Conservation (phyloP, 1,140 invertebrate genomes). For the Sitobion miscanthi region DNA sequence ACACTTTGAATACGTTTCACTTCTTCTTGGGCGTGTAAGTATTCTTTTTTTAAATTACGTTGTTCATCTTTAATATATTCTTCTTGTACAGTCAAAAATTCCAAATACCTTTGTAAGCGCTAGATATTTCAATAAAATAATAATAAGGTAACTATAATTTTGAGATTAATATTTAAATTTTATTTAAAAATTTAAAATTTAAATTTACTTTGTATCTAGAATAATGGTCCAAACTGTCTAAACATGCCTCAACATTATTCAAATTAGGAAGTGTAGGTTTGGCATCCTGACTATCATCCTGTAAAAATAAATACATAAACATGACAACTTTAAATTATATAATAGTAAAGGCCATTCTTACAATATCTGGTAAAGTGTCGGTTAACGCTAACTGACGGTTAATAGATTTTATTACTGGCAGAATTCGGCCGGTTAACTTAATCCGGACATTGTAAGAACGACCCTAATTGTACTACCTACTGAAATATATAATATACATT, state of each 20-base stretch:
- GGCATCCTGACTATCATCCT: constrained; percentile 68
- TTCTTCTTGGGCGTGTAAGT: constrained; percentile 96
- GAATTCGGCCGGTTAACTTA: too few relatives aligned
- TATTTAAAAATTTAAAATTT: constrained; percentile 90
- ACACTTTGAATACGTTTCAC: constrained; percentile 98
- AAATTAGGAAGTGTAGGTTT: constrained; percentile 65
- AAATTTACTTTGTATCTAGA: constrained; percentile 71
- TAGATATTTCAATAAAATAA: constrained; percentile 63
- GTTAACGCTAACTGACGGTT: too few relatives aligned
- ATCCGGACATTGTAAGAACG: too few relatives aligned
- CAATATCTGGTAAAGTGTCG: too few relatives aligned
- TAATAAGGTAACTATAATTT: neutral
- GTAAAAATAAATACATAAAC: neutral
- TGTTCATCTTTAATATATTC: constrained; percentile 99
- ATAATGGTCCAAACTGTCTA: constrained; percentile 61
- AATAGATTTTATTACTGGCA: too few relatives aligned
- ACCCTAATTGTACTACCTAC: too few relatives aligned
- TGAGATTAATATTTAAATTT: constrained; percentile 82
- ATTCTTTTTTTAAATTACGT: constrained; percentile 96
- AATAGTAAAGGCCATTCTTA: neutral
- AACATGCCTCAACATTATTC: constrained; percentile 43
- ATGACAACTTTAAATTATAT: neutral
- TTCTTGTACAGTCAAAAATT: constrained; percentile 96
- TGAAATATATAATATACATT: too few relatives aligned
- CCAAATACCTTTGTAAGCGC: constrained; percentile 94